phyloP scores from a whole-genome alignment of 2,888 invertebrate genomes.

The Drosophila pseudotalamancana region DNA sequence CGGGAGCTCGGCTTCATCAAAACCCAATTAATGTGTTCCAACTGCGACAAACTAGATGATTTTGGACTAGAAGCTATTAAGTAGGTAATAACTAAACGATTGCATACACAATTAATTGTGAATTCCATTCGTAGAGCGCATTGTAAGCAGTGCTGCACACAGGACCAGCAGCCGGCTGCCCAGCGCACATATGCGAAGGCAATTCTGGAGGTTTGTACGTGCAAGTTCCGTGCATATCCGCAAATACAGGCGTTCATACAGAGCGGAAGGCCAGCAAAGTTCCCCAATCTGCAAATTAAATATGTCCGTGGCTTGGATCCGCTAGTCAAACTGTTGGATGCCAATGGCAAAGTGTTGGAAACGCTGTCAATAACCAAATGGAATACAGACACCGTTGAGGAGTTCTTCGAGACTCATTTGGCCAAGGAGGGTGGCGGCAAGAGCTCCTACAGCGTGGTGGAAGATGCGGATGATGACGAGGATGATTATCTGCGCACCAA shows the following conservation, averaged over 20 bases:
- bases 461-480: constrained; percentile 85
- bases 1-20: constrained; percentile 93
- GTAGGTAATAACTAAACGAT: constrained; percentile 46
- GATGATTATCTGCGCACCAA: constrained; percentile 67
- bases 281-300: constrained; percentile 95
- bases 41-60: constrained; percentile 93
- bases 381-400: constrained; percentile 99
- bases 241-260: constrained; percentile 99
- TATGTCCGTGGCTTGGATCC: constrained; percentile 98
- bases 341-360: constrained; percentile 92
- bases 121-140: constrained; percentile 80
- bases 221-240: constrained; percentile 98
- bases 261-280: constrained; percentile 94
- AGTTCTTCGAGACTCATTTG: constrained; percentile 96
- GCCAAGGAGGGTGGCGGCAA: constrained; percentile 84
- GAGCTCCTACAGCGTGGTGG: constrained; percentile 83
- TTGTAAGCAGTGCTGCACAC: constrained; percentile 92
- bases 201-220: constrained; percentile 97
- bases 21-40: constrained; percentile 93
- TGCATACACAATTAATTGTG: background rate
- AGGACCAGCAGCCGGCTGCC: constrained; percentile 88
- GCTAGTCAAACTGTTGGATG: constrained; percentile 94
- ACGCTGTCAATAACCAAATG: constrained; percentile 98
- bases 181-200: constrained; percentile 94
- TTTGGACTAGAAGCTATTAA: constrained; percentile 84